Percentiles rank a stretch among this genome's conserved stretches.
Conservation (phyloP, 1,140 invertebrate species). For the Cyphomyrmex costatus region DNA sequence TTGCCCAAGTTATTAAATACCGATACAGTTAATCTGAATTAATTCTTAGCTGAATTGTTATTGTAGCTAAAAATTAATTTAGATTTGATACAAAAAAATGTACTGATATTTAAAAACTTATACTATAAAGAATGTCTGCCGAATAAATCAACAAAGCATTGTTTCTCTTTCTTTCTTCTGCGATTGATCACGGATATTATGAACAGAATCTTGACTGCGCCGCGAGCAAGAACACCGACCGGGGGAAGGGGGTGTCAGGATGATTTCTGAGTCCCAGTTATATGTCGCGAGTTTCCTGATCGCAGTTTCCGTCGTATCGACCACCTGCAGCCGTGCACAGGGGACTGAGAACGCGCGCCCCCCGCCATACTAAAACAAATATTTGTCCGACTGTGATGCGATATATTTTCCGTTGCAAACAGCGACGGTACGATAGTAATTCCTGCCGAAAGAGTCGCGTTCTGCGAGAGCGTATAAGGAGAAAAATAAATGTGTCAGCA, state of each 20-base stretch:
- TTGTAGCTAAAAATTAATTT: too few species aligned
- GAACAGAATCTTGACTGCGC: conserved; percentile 36
- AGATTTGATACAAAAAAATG: too few species aligned
- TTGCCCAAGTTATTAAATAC: too few species aligned
- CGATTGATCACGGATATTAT: conserved; percentile 20
- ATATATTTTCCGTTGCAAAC: conserved; percentile 59
- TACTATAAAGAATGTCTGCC: background rate
- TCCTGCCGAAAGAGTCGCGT: conserved; percentile 53
- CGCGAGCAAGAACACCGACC: background rate
- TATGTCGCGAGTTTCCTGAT: conserved; percentile 38
- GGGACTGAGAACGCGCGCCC: conserved; percentile 15
- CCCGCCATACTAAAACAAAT: conserved; percentile 51
- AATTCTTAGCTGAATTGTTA: too few species aligned
- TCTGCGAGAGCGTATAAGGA: conserved; percentile 27
- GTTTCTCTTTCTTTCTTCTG: background rate
- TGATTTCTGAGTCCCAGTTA: conserved; percentile 49
- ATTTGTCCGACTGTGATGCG: conserved; percentile 59
- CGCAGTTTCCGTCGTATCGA: conserved; percentile 52
- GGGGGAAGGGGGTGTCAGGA: background rate
- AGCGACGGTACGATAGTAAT: conserved; percentile 53
- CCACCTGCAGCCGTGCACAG: conserved; percentile 42
- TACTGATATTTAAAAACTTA: background rate
- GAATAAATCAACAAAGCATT: background rate
- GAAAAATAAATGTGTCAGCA: conserved; percentile 55
- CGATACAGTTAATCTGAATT: too few species aligned